Evolutionary conservation across 1,140 invertebrate genomes (phyloP), one percentile per base, ranked within the genome.

Genomic region (Conus betulinus): DNA sequence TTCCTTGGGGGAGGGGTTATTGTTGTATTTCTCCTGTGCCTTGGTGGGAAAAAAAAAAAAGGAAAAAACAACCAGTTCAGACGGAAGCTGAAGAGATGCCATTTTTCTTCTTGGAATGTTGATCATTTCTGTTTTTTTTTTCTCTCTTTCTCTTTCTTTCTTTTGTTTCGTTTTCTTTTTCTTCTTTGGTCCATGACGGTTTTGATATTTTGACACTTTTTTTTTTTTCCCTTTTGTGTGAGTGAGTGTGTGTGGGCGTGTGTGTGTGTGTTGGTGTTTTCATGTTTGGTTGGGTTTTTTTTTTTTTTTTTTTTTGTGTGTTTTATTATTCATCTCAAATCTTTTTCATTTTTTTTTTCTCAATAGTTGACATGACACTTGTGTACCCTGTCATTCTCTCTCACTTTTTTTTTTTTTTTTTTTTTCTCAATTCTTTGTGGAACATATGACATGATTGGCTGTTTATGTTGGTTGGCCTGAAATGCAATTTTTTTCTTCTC

Each of bases 11-110:
- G 76, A 39, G 76, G 83, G 63, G 57, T 63, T n/a, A 63, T 84
- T 85, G 84, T 85, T 85, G 84, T 85, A 85, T 85, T 39, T 87
- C 85, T 79, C 74, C 71, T 87, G 85, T 87, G 85, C 85, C 85
- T 87, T 87, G 85, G 84, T 67, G 39, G 39, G 39, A 39, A 55
- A 87, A 85, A 87, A 71, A n/a, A 87, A 87, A 79, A 74, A 87
- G 71, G n/a, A 78, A 87, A 79, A 87, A 71, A 87, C 52, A 74
- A 87, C 52, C 85, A 78, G 57, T 78, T 87, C 85, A 87, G 85
- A 87, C 85, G 11, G 85, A 87, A 87, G 85, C 85, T 87, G 85
- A 87, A 55, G 60, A 67, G 27, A n/a, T 78, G 52, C 71, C 53
- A 52, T 25, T 13, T 78, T 86, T 86, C 74, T 39, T 39, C 53